A percentile compares a stretch with the other conserved stretches of the same genome.
These are phyloP conservation scores for Sphaeridia pumilis DNA, from an alignment of 2,888 invertebrate genomes.

Conservation along the genomic window DNA sequence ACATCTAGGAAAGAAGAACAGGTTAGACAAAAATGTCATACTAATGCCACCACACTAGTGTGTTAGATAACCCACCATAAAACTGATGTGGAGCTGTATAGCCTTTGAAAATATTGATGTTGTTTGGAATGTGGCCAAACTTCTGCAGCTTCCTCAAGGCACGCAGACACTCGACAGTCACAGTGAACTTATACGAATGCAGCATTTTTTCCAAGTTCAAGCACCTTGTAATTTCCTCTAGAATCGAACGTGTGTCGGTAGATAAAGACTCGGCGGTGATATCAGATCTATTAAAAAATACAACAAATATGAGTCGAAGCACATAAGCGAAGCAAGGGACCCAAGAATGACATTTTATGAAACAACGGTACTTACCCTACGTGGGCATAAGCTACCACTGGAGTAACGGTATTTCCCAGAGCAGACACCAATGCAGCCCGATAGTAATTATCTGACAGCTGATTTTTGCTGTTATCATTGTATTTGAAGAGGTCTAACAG, in stretches of 20 bases:
- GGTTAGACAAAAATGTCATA: too few relatives aligned
- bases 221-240: slow-evolving; percentile 87
- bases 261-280: slow-evolving; percentile 79
- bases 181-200: slow-evolving; percentile 82
- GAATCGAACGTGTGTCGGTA: slow-evolving; percentile 72
- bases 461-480: slow-evolving; percentile 95
- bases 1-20: slow-evolving; percentile 58
- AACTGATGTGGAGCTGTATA: slow-evolving; percentile 87
- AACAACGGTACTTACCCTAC: too few relatives aligned
- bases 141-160: slow-evolving; percentile 85
- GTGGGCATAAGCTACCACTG: slow-evolving; percentile 72
- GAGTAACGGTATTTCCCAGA: slow-evolving; percentile 81
- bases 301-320: too few relatives aligned
- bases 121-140: slow-evolving; percentile 85
- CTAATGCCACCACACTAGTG: too few relatives aligned
- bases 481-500: slow-evolving; percentile 91
- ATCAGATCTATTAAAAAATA: slow-evolving; percentile 59
- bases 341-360: too few relatives aligned
- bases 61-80: slow-evolving; percentile 58
- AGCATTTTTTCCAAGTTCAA: slow-evolving; percentile 90
- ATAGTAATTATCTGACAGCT: slow-evolving; percentile 90
- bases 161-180: slow-evolving; percentile 77
- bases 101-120: slow-evolving; percentile 75
- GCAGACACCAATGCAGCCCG: slow-evolving; percentile 84
- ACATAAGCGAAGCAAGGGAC: too few relatives aligned